Evolutionary conservation across 2,888 invertebrate genomes (phyloP).

Genomic region (Leptopilina myrica): DNA sequence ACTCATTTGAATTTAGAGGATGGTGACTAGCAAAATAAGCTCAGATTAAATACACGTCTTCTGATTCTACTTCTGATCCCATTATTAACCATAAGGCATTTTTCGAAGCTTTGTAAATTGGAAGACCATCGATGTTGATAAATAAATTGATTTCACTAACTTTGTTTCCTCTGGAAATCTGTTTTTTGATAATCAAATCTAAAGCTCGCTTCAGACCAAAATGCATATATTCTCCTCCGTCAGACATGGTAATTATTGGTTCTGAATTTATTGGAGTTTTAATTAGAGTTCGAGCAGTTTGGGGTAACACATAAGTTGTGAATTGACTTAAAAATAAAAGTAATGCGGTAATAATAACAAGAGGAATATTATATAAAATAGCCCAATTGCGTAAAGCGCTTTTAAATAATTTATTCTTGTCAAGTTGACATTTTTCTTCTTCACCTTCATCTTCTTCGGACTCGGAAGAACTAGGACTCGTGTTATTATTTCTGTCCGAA

Average conservation of each 20-base stretch:
- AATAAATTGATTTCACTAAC: not conserved
- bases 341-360: not conserved
- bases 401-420: not conserved
- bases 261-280: not conserved
- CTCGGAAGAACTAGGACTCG: not conserved
- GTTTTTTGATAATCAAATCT: not conserved
- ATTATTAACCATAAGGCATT: too few relatives aligned
- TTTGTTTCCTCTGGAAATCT: not conserved
- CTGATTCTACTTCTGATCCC: too few relatives aligned
- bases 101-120: not conserved
- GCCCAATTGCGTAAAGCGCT: not conserved
- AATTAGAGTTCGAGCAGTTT: not conserved
- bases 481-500: not conserved
- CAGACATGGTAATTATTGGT: not conserved
- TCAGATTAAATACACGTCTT: not conserved
- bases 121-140: not conserved
- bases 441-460: not conserved
- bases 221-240: not conserved
- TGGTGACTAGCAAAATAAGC: not conserved
- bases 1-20: conserved; percentile 34
- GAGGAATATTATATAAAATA: not conserved
- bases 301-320: not conserved
- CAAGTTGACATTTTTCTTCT: not conserved
- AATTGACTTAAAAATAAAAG: not conserved
- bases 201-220: not conserved